Evolutionary conservation across 1,140 invertebrate genomes (phyloP).

Genomic region (Panagrolaimus sp.): DNA sequence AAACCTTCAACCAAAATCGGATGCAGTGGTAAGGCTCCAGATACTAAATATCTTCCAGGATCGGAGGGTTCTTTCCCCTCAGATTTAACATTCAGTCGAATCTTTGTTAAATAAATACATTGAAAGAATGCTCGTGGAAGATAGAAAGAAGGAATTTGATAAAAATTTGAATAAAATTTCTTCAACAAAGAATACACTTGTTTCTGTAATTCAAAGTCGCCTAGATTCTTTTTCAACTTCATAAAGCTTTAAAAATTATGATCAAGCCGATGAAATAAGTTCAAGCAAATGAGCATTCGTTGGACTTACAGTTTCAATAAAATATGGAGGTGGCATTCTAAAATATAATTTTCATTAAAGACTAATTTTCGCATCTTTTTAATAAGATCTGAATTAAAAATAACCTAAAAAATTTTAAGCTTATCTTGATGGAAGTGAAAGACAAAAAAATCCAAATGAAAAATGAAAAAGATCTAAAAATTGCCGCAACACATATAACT

Average conservation of each 20-base stretch:
- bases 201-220: not conserved
- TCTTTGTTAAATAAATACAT: not conserved
- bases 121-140: conserved; percentile 1
- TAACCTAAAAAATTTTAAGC: too few relatives aligned
- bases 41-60: not conserved
- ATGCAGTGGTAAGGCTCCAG: not conserved
- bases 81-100: not conserved
- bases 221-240: not conserved
- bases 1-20: conserved; percentile 7
- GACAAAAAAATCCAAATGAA: not conserved
- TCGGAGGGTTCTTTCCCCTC: not conserved
- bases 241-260: not conserved
- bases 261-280: not conserved
- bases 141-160: not conserved
- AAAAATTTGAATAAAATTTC: not conserved
- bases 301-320: not conserved
- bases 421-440: not conserved
- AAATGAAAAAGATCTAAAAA: conserved; percentile 3
- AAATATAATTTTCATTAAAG: too few relatives aligned
- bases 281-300: not conserved
- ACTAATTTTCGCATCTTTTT: too few relatives aligned
- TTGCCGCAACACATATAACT: not conserved
- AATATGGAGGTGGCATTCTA: too few relatives aligned
- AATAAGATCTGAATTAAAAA: too few relatives aligned
- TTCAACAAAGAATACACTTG: not conserved